A percentile compares a stretch with the other conserved stretches of the same genome.
Evolutionary conservation across 2,888 invertebrate species (phyloP).

Genomic region (Idaea biselata): DNA sequence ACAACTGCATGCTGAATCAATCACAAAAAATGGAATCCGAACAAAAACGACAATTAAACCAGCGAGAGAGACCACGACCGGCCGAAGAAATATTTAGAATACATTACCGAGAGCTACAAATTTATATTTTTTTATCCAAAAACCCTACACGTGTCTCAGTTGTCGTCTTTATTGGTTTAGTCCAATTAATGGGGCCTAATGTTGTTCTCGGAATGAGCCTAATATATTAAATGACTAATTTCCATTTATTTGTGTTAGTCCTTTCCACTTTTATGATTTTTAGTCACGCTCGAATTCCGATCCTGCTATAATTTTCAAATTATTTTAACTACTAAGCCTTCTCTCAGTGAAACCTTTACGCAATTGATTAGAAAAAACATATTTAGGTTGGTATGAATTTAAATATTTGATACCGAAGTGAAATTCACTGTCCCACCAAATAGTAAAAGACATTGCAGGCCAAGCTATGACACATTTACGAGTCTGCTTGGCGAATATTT

Average conservation of each 20-base stretch:
- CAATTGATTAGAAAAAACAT: too few species aligned
- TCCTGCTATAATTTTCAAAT: neutral
- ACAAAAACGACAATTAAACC: slow-evolving; percentile 78
- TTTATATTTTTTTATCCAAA: slow-evolving; percentile 48
- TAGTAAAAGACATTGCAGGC: too few species aligned
- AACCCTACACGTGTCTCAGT: slow-evolving; percentile 66
- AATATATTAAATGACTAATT: slow-evolving; percentile 63
- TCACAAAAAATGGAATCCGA: slow-evolving; percentile 79
- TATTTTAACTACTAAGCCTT: too few species aligned
- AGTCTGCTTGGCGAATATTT: too few species aligned
- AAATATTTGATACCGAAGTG: too few species aligned
- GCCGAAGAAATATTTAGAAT: slow-evolving; percentile 77
- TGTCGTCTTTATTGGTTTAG: slow-evolving; percentile 79
- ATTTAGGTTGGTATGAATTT: too few species aligned
- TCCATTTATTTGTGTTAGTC: slow-evolving; percentile 46
- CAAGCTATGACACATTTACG: too few species aligned
- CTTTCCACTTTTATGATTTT: slow-evolving; percentile 30
- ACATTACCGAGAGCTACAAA: slow-evolving; percentile 44
- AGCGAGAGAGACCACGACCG: slow-evolving; percentile 47
- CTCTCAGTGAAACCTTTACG: too few species aligned
- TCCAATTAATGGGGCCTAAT: slow-evolving; percentile 73
- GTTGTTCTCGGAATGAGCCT: slow-evolving; percentile 57
- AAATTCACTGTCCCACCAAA: too few species aligned
- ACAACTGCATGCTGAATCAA: slow-evolving; percentile 79
- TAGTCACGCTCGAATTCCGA: slow-evolving; percentile 24